Conservation (phyloP, 2,797 vertebrate species). For the Myripristis jacobus region DNA sequence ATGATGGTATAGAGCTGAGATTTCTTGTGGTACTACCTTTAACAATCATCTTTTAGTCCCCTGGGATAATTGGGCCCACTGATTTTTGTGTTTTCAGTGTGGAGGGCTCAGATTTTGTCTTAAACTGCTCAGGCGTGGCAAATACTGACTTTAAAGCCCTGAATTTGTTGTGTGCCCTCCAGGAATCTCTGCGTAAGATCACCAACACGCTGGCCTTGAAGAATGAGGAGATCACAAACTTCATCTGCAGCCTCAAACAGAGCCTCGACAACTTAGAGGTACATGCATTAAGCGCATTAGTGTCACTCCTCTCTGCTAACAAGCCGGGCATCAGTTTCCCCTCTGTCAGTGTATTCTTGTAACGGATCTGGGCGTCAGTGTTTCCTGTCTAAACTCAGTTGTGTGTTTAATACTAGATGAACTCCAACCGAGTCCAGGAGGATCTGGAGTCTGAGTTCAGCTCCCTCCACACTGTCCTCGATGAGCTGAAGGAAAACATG, state of each 20-base stretch:
- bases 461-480: constrained; percentile 86
- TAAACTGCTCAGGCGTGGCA: too few species aligned
- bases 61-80: too few species aligned
- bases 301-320: not conserved
- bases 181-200: constrained; percentile 92
- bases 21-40: too few species aligned
- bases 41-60: too few species aligned
- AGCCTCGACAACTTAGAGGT: constrained; percentile 93
- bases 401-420: constrained; percentile 77
- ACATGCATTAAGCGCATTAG: not conserved
- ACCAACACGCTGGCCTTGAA: constrained; percentile 92
- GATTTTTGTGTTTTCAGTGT: not conserved
- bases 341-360: not conserved
- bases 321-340: not conserved
- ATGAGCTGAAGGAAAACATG: constrained; percentile 93
- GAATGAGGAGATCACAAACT: constrained; percentile 95
- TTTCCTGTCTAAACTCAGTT: not conserved
- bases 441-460: constrained; percentile 92
- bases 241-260: constrained; percentile 90
- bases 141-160: not conserved
- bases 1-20: too few species aligned
- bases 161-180: constrained; percentile 3
- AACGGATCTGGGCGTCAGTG: too few species aligned
- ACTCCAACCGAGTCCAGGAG: constrained; percentile 88
- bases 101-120: not conserved